Base-by-base conservation (phyloP, 1,140 invertebrate genomes). In the Tenebrio molitor region DNA sequence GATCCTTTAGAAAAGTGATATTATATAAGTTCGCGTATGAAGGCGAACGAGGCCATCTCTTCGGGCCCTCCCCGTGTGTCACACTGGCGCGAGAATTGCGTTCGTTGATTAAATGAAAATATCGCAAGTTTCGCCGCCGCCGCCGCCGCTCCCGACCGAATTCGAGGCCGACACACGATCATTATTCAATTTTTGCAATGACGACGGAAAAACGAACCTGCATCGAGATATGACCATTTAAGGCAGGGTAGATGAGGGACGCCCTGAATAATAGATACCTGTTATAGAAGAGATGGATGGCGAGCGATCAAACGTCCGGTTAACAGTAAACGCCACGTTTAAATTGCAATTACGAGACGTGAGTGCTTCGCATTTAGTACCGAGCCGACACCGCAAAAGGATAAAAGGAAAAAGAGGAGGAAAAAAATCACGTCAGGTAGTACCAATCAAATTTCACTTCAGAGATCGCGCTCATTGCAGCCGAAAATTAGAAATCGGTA, bases 1-100 rank as follows among this genome's bases (percentile, higher is more conserved):
- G 76, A 75, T 77, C 75, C 72, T 76, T 71, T 76, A 72, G 72
- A 76, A 77, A 72, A 76, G 76, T 77, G 71, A 77, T 76, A 77
- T 76, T 77, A 77, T 76, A 77, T 76, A 77, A 76, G 76, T 77
- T 77, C 74, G 65, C 50, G 62, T 75, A 73, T 74, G 66, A 53
- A 50, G 39, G 69, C 69, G 69, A 72, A 72, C 41, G 74, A 69
- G 63, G 68, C 67, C 71, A 72, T 44, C 17, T 66, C 64, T 58
- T 58, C 50, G 29, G 50, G 44, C 44, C n/a, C n/a, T 17, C 44
- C 19, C 19, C 50, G 50, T 58, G 36, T 39, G 36, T 39, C 36
- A 8, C 3, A 29, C 25, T 4, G 25, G 3, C 25, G 36, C 36
- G 36, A 39, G 36, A 39, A 7, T 39, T 39, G 36, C 36, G 36